Evolutionary conservation across 2,113 vertebrate genomes (phyloP).

Genomic region (Panthera tigris): DNA sequence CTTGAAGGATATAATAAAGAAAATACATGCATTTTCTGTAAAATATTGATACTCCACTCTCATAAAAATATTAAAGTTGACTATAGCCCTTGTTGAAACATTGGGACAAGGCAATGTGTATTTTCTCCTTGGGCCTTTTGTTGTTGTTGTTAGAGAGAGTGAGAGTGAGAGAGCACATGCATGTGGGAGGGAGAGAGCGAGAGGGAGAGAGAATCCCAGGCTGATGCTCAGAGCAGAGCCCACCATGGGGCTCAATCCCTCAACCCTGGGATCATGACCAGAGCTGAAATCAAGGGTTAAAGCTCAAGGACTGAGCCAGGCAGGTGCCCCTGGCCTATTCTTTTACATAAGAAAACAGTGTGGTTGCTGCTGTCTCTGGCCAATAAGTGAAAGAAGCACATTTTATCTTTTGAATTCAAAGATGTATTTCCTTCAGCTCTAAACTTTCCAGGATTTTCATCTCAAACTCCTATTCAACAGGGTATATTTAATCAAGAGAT

Average conservation of each 20-base stretch:
- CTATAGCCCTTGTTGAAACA: not conserved
- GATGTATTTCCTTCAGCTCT: slow-evolving; percentile 3
- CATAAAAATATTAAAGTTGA: not conserved
- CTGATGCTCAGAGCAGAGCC: no score
- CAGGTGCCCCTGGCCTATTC: not conserved
- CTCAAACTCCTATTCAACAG: not conserved
- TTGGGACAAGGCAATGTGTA: not conserved
- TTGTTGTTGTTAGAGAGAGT: no score
- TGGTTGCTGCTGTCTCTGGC: not conserved
- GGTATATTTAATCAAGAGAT: not conserved
- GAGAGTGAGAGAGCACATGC: no score
- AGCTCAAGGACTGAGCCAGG: no score
- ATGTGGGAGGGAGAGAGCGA: no score
- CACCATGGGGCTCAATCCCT: no score
- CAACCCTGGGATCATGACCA: no score
- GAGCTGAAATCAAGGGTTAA: no score
- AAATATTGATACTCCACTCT: not conserved
- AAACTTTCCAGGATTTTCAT: not conserved
- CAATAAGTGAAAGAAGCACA: not conserved
- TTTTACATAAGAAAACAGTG: not conserved
- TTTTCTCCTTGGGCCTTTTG: not conserved
- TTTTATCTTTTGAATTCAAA: slow-evolving; percentile 30
- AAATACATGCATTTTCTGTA: slow-evolving; percentile 37
- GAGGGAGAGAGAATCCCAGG: no score
- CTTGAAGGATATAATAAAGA: not conserved